phyloP scores from a whole-genome alignment of 1,140 invertebrate species.

The Drosophila ambigua region DNA sequence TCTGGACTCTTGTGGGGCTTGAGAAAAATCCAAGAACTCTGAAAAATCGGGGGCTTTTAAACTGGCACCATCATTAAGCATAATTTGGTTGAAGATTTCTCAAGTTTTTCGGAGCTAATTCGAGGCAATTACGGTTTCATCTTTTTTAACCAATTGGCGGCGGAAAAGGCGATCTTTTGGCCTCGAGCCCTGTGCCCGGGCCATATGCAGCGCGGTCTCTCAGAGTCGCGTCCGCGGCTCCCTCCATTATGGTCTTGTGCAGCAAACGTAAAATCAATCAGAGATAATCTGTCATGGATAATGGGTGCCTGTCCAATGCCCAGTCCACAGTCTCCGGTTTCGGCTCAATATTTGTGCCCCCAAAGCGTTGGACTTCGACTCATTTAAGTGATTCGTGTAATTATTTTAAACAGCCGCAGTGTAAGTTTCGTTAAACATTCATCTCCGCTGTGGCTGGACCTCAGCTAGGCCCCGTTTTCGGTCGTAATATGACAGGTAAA shows the following conservation, averaged over 20 bases:
- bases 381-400: slow-evolving; percentile 80
- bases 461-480: slow-evolving; percentile 65
- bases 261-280: slow-evolving; percentile 79
- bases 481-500: slow-evolving; percentile 82
- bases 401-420: slow-evolving; percentile 81
- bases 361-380: slow-evolving; percentile 44
- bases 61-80: slow-evolving; percentile 66
- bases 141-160: slow-evolving; percentile 76
- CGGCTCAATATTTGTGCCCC: slow-evolving; percentile 30
- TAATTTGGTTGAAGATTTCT: slow-evolving; percentile 76
- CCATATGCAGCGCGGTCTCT: slow-evolving; percentile 30
- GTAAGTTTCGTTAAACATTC: slow-evolving; percentile 81
- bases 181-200: slow-evolving; percentile 54
- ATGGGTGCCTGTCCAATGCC: slow-evolving; percentile 65
- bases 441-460: slow-evolving; percentile 38
- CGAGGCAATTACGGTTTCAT: slow-evolving; percentile 72
- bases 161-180: slow-evolving; percentile 62
- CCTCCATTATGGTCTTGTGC: slow-evolving; percentile 72
- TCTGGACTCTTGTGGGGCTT: slow-evolving; percentile 1
- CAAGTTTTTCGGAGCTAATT: slow-evolving; percentile 68
- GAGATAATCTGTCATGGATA: slow-evolving; percentile 79
- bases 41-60: slow-evolving; percentile 25
- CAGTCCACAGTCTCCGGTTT: slow-evolving; percentile 1
- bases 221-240: slow-evolving; percentile 11
- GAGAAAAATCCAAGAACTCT: slow-evolving; percentile 40